Evolutionary conservation across 2,797 vertebrate species (phyloP), one percentile per base, ranked within the genome.

Genomic region (Pangasius mekongensis): DNA sequence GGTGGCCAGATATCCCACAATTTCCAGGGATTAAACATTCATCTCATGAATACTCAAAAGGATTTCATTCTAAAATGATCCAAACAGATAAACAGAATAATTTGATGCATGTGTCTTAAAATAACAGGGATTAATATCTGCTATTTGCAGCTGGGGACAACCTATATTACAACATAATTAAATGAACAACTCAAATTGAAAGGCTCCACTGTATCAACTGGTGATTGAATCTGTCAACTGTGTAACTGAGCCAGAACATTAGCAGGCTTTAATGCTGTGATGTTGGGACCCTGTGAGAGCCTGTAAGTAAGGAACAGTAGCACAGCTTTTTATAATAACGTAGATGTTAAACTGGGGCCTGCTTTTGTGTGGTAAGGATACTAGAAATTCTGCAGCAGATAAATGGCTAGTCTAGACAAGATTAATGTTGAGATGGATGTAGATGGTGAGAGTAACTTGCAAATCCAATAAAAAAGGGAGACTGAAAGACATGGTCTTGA

Each of bases 321-420:
- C 52, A 47, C 49, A 82, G 9, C 52, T 20, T 94, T 92, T 80
- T 87, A 89, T 93, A 93, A 95, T 89, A 92, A 90, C 30, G 0
- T 76, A 93, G 91, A 94, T 94, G 91, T 94, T 52, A 67, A 93
- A 94, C 93, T 93, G 22, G 22, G 22, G 20, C 33, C 2, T 78
- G 43, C 5, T 49, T 43, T 43, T 73, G 8, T 73, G 36, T 73
- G 11, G 39, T 13, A 76, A 47, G 24, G 24, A 91, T 88, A 92
- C 83, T 52, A 81, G 87, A 84, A 84, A 86, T 91, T 89, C 93
- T 92, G 89, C 82, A 33, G 89, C 80, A 93, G 89, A 95, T 91
- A 92, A 94, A 95, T 86, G 77, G 78, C 69, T 80, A 83, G 77
- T 56, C 54, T 73, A 88, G 80, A 83, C 64, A 39, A 89, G 88